A percentile compares a stretch with the other conserved stretches of the same genome.
Conservation (phyloP, 2,113 vertebrate genomes). For the Brachyistius frenatus region DNA sequence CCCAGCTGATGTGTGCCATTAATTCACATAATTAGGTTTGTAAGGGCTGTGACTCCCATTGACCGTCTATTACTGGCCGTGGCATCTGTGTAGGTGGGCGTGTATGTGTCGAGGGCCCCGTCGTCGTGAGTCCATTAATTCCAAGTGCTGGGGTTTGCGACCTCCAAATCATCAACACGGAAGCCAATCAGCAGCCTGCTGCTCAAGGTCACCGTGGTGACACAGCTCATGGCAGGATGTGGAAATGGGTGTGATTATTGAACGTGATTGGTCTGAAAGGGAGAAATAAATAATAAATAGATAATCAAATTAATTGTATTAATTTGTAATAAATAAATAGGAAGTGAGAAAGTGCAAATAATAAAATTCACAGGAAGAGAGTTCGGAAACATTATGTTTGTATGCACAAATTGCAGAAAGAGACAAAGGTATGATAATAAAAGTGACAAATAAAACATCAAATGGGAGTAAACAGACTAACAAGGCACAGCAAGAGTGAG, state of each 20-base stretch:
- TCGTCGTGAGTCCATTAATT: conserved; percentile 71
- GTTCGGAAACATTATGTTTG: neutral
- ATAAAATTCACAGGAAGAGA: no score
- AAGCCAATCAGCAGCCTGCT: conserved; percentile 72
- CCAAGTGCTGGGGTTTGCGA: conserved; percentile 54
- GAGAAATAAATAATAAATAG: neutral
- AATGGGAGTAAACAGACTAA: neutral
- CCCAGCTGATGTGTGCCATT: conserved; percentile 54
- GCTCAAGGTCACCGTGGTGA: conserved; percentile 57
- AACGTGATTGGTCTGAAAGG: conserved; percentile 4
- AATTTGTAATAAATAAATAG: neutral
- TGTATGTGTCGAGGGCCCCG: conserved; percentile 36
- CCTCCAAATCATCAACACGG: conserved; percentile 67
- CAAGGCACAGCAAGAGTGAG: neutral
- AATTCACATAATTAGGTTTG: conserved; percentile 76
- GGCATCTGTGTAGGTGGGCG: conserved; percentile 52
- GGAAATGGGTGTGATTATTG: conserved; percentile 52
- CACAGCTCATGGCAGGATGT: conserved; percentile 48
- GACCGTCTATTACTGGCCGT: conserved; percentile 62
- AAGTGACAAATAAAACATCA: neutral
- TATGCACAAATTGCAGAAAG: conserved; percentile 21
- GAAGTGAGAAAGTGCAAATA: neutral
- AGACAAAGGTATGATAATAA: neutral
- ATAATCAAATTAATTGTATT: conserved; percentile 2
- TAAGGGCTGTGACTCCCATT: conserved; percentile 69